Conservation (phyloP, 2,888 invertebrate genomes). For the Cremastinae sp. region DNA sequence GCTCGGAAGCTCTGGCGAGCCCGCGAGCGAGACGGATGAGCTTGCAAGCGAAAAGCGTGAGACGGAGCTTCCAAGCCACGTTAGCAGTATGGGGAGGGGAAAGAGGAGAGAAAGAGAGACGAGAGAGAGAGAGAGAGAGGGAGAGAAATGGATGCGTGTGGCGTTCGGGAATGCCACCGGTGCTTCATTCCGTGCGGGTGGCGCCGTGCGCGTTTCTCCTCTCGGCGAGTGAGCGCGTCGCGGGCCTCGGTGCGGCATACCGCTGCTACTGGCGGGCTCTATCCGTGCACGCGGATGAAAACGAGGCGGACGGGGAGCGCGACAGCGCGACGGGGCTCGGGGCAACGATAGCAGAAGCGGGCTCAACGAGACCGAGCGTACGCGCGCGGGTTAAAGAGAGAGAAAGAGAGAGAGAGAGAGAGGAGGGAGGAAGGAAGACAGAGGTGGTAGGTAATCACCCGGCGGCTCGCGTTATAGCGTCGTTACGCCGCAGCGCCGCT, state of each 20-base stretch:
- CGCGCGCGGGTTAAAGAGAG: no score
- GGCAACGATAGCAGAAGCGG: constrained; percentile 59
- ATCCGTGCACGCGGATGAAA: constrained; percentile 1
- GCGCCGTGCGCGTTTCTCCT: constrained; percentile 52
- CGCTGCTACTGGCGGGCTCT: constrained; percentile 33
- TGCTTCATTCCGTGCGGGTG: constrained; percentile 29
- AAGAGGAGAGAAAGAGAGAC: constrained; percentile 6
- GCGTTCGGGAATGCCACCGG: constrained; percentile 50
- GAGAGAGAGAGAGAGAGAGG: constrained; percentile 19
- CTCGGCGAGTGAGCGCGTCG: constrained; percentile 35
- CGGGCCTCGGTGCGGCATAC: constrained; percentile 42
- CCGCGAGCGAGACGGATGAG: no score
- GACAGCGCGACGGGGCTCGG: constrained; percentile 51
- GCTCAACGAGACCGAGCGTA: no score
- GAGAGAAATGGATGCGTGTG: constrained; percentile 44
- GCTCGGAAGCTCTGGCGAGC: no score
- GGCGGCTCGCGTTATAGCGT: constrained; percentile 80
- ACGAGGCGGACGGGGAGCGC: no score
- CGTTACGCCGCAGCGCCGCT: constrained; percentile 79
- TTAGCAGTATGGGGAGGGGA: not conserved
- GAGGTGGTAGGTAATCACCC: constrained; percentile 80
- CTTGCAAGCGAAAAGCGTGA: no score
- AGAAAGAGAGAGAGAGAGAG: constrained; percentile 64
- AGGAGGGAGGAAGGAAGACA: constrained; percentile 41
- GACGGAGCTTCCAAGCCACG: no score